Base-by-base conservation (phyloP, 1,140 invertebrate species). In the Drosophila setifemur region DNA sequence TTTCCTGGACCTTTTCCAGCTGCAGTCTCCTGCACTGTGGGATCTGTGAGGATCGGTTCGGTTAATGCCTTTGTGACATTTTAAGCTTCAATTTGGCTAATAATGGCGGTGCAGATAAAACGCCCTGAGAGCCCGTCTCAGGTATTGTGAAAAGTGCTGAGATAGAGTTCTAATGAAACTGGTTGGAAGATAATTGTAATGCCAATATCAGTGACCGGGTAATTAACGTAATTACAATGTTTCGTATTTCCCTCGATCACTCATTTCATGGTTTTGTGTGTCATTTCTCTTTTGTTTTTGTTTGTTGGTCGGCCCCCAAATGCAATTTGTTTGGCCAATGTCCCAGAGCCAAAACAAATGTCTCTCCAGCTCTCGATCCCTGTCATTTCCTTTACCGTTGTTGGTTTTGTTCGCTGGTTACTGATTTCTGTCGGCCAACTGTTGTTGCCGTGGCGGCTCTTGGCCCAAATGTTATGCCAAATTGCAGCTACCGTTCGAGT, bases 401-500 rank as follows among this genome's bases (percentile, higher is more conserved):
- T 23, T 44, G 2, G 25, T 18, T 26, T 63, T 28, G 14, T 16
- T 28, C n/a, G 26, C 44, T 53, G 43, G 5, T 25, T 19, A 12
- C 33, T 16, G 8, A 6, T 16, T 50, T 31, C 35, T 37, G 57
- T n/a, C 28, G 25, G 42, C 35, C 53, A 58, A 64, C 61, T 40
- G 40, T 18, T 11, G 29, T 11, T 11, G 29, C 8, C 2, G 29
- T 4, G n/a, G 29, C 29, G 4, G 29, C 29, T 31, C 12, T 14
- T 76, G 58, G 40, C 60, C 66, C 77, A 82, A 82, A 82, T 83
- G 64, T 73, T 69, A 58, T 82, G 72, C 77, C 72, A 81, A 81
- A 81, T 78, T 77, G 73, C 43, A 53, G 79, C 79, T 83, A 85
- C 79, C 66, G 79, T 85, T 85, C 77, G 69, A 48, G 58, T 57